A percentile compares a stretch with the other conserved stretches of the same genome.
Evolutionary conservation across 2,888 invertebrate genomes (phyloP).

Genomic region (Balanococcus diminutus): DNA sequence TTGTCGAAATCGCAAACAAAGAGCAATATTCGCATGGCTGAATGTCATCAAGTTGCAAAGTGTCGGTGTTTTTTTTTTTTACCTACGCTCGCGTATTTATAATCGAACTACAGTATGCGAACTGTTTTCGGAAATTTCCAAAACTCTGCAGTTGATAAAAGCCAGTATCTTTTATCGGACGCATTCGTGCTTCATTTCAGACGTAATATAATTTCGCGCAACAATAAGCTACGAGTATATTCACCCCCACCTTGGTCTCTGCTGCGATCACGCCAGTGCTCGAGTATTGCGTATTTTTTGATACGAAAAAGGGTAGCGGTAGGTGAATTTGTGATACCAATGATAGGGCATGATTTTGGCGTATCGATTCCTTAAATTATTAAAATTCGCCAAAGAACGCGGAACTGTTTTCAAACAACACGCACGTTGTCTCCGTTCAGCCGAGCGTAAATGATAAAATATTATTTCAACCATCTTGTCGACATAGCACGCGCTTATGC

Average conservation of each 20-base stretch:
- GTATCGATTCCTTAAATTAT: constrained; percentile 19
- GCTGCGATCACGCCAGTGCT: not conserved
- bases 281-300: not conserved
- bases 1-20: not conserved
- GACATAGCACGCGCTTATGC: constrained; percentile 6
- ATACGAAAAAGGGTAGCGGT: not conserved
- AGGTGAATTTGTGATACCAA: not conserved
- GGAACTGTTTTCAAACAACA: constrained; percentile 1
- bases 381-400: constrained; percentile 27
- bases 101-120: not conserved
- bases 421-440: constrained; percentile 27
- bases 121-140: not conserved
- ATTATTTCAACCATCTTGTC: constrained; percentile 15
- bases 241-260: not conserved
- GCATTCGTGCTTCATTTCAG: constrained; percentile 26
- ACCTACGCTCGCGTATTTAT: not conserved
- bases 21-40: constrained; percentile 11
- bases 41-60: not conserved
- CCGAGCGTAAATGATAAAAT: constrained; percentile 39
- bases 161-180: constrained; percentile 4
- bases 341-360: not conserved
- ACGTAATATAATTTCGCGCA: constrained; percentile 17
- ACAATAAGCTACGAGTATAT: not conserved
- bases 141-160: not conserved
- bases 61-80: not conserved